Evolutionary conservation across 2,888 invertebrate species (phyloP).

Genomic region (Spilarctia lutea): DNA sequence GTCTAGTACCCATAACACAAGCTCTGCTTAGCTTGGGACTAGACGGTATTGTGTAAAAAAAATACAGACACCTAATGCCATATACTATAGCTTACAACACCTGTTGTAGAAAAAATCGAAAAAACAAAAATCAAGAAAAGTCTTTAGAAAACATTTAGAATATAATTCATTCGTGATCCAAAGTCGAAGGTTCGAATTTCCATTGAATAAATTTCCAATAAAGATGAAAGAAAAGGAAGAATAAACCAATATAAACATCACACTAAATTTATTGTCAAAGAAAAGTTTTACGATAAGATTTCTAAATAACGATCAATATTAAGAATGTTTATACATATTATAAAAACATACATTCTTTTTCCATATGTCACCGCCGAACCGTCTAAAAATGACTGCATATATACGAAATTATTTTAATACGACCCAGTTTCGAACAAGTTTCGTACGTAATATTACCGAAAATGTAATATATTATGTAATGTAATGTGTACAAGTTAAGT

Average conservation of each 20-base stretch:
- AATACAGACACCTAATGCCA: too few relatives aligned
- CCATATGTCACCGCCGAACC: not conserved
- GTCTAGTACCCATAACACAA: too few relatives aligned
- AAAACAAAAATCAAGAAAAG: too few relatives aligned
- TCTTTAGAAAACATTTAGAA: not conserved
- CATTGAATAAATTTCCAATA: not conserved
- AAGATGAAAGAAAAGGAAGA: not conserved
- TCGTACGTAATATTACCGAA: slow-evolving; percentile 42
- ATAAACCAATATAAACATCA: not conserved
- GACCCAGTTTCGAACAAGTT: slow-evolving; percentile 46
- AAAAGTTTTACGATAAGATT: not conserved
- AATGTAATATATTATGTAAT: slow-evolving; percentile 35
- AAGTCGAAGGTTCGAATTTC: not conserved
- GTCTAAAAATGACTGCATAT: slow-evolving; percentile 20
- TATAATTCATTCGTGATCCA: not conserved
- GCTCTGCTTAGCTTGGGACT: too few relatives aligned
- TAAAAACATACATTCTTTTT: not conserved
- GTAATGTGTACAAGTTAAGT: not conserved
- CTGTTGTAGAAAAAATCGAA: too few relatives aligned
- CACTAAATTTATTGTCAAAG: not conserved
- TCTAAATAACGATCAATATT: not conserved
- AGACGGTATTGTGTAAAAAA: too few relatives aligned
- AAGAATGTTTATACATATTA: not conserved
- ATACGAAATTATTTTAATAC: slow-evolving; percentile 27
- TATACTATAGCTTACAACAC: too few relatives aligned